Evolutionary conservation across 2,888 invertebrate genomes (phyloP), one percentile per base, ranked within the genome.

Genomic region (Petrophora chlorosata): DNA sequence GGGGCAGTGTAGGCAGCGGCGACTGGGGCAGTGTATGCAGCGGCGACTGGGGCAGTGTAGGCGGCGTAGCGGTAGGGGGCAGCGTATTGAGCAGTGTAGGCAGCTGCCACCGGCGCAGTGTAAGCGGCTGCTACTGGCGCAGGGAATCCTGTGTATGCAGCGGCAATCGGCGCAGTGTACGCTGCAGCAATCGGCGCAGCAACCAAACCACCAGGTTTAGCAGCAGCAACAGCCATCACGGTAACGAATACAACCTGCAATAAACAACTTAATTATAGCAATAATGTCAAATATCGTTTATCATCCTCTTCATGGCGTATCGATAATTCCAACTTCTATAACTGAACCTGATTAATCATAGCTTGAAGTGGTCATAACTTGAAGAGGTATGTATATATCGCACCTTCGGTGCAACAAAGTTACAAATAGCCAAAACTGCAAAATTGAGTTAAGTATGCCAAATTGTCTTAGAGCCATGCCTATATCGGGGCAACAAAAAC

Each of bases 171-270:
- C 66, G 79, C 53, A 5, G 70, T 63, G 32, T 70, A 71, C 13
- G 79, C 69, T 28, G 42, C 75, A 43, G 39, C 75, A 4, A 68
- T 53, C n/a, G 60, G 58, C 3, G 59, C 48, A 34, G 54, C 57
- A 3, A 59, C 56, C 46, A 61, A 60, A 74, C 53, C 83, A 74
- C 53, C 83, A 76, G 91, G 90, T 57, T 90, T 89, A 39, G 89
- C 90, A 10, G 79, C 76, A 38, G 72, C 85, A 9, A 85, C 58
- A 48, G 82, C 82, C 61, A 89, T 47, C 28, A 90, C 66, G 49
- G 82, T 72, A 60, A 76, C 70, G 68, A 90, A 72, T 50, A 85
- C 65, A 17, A 86, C 63, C 90, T 91, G 72, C 17, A 39, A 39
- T 23, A 39, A 23, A 33, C 14, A 46, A 15, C 10, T 13, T 5